A percentile compares a stretch with the other conserved stretches of the same genome.
phyloP scores from a whole-genome alignment of 2,113 vertebrate species.

The Dromas ardeola region DNA sequence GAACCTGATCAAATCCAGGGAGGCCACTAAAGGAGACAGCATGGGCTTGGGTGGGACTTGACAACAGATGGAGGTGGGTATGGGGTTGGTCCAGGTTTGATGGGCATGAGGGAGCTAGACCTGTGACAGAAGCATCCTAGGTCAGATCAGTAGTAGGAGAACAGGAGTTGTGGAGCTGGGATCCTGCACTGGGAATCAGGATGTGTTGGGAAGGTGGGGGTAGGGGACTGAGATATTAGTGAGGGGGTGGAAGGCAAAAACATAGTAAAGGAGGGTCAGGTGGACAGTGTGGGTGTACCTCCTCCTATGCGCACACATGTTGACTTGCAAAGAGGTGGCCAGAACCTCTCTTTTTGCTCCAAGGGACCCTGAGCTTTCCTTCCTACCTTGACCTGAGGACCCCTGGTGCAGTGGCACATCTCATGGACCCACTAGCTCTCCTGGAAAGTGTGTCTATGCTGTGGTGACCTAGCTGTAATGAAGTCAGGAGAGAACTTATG shows the following conservation, averaged over 20 bases:
- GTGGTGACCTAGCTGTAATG: not conserved
- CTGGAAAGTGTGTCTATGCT: not conserved
- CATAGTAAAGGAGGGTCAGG: not conserved
- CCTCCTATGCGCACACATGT: rapidly evolving
- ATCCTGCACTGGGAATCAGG: not conserved
- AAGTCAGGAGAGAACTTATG: not conserved
- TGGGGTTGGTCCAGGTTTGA: not conserved
- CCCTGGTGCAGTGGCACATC: not conserved
- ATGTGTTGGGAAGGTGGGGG: not conserved
- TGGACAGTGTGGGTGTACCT: not conserved
- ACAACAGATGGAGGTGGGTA: not conserved
- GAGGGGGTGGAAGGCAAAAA: not conserved
- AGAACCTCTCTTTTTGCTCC: not conserved
- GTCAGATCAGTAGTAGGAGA: not conserved
- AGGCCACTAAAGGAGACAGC: not conserved
- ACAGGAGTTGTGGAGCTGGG: not conserved
- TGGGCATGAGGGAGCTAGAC: not conserved
- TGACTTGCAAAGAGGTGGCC: not conserved
- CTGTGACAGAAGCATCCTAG: not conserved
- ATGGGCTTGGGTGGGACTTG: not conserved
- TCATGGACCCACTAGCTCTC: not conserved
- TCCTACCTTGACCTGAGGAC: not conserved
- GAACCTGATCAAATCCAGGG: not conserved
- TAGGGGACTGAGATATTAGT: not conserved
- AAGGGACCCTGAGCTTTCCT: not conserved